These are phyloP conservation scores for Paramisgurnus dabryanus DNA, from an alignment of 2,113 vertebrate species.

Conservation along the genomic window DNA sequence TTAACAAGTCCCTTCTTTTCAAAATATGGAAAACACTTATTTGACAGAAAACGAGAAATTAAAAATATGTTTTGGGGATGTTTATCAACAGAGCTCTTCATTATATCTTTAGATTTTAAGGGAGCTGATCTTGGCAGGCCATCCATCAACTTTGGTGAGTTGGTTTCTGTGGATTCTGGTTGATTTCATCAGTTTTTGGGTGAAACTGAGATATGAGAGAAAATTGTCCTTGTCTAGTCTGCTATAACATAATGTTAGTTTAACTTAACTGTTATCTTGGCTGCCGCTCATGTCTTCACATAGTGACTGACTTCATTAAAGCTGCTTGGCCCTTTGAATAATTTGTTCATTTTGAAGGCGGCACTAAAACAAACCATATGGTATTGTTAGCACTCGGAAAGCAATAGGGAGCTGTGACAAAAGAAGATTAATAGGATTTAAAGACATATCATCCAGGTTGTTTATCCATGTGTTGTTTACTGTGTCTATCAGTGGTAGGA, in stretches of 20 bases:
- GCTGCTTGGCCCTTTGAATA: neutral
- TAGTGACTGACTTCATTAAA: too few species aligned
- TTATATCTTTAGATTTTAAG: constrained; percentile 58
- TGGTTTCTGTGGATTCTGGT: too few species aligned
- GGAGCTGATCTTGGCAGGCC: constrained; percentile 49
- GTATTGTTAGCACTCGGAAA: constrained; percentile 12
- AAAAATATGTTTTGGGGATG: constrained; percentile 49
- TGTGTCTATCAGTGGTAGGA: constrained; percentile 54
- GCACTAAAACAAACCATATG: constrained; percentile 15
- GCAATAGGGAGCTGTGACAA: constrained; percentile 13
- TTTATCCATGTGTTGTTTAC: constrained; percentile 55
- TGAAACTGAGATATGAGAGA: too few species aligned
- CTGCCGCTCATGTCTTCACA: too few species aligned
- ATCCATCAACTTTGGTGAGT: neutral
- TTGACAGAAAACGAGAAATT: constrained; percentile 55
- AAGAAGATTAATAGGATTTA: constrained; percentile 53
- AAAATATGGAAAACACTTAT: constrained; percentile 49
- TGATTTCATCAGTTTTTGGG: too few species aligned
- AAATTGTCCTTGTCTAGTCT: too few species aligned
- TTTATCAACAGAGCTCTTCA: constrained; percentile 53
- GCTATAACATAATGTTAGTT: too few species aligned
- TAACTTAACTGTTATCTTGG: too few species aligned
- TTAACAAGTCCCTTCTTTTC: constrained; percentile 52
- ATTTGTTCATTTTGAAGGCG: constrained; percentile 17
- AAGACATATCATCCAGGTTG: constrained; percentile 46